Conservation (phyloP, 92 coral and sea anemone species). For the Epizoanthus stellaris region DNA sequence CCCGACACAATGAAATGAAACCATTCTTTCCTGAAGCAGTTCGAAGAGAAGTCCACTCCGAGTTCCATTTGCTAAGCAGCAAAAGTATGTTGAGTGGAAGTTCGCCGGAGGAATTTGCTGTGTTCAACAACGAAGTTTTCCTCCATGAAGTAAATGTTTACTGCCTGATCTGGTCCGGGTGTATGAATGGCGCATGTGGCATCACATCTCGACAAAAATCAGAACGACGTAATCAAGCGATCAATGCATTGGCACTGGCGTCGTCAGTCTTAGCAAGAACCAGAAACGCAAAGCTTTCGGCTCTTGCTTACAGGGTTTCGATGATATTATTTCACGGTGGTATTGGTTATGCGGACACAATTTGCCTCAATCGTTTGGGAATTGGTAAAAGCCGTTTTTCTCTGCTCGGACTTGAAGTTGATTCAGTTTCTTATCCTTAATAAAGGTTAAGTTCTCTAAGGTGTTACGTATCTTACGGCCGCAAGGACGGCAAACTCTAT, state of each 20-base stretch:
- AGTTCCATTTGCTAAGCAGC: neutral
- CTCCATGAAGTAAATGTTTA: slow-evolving; percentile 9
- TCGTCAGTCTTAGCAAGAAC: slow-evolving; percentile 40
- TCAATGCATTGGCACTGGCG: slow-evolving; percentile 39
- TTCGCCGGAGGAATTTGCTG: slow-evolving; percentile 22
- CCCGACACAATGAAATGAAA: slow-evolving; percentile 2
- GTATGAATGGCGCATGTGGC: slow-evolving; percentile 25
- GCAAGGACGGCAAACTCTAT: too few species aligned
- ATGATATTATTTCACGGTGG: slow-evolving; percentile 39
- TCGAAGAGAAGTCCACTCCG: neutral
- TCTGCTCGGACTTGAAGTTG: too few species aligned
- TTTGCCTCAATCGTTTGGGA: slow-evolving; percentile 32
- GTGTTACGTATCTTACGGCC: too few species aligned
- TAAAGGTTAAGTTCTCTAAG: too few species aligned
- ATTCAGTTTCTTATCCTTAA: too few species aligned
- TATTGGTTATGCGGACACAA: slow-evolving; percentile 25
- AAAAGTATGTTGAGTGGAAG: neutral
- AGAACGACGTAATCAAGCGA: slow-evolving; percentile 19
- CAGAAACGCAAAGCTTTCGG: slow-evolving; percentile 38
- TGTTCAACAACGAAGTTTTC: neutral
- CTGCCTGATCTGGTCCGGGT: slow-evolving; percentile 8
- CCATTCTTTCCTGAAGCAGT: neutral
- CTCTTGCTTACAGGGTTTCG: slow-evolving; percentile 37
- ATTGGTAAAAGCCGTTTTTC: neutral
- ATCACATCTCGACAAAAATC: slow-evolving; percentile 17